Conservation (phyloP, 2,888 invertebrate genomes). For the Peribatodes rhomboidaria region DNA sequence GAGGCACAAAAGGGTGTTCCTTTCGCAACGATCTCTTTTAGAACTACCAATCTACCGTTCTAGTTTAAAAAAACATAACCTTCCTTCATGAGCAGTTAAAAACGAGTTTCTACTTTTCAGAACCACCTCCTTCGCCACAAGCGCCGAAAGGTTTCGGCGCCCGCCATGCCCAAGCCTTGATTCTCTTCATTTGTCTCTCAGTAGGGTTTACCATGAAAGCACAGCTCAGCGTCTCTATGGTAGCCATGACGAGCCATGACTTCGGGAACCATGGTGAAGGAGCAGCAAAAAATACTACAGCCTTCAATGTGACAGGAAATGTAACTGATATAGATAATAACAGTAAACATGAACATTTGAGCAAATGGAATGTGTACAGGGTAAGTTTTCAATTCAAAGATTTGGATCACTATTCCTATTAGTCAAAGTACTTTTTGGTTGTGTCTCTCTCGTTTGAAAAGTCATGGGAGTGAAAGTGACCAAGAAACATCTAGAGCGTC, state of each 20-base stretch:
- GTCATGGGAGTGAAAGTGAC: too few relatives aligned
- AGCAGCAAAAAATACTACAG: constrained; percentile 6
- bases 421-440: too few relatives aligned
- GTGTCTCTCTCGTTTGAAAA: too few relatives aligned
- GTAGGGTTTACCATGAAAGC: constrained; percentile 59
- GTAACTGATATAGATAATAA: background rate
- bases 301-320: background rate
- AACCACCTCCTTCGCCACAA: constrained; percentile 25
- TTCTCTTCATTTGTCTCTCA: constrained; percentile 65
- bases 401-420: too few relatives aligned
- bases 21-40: too few relatives aligned
- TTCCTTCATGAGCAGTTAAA: background rate
- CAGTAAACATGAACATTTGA: constrained; percentile 22
- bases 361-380: constrained; percentile 60
- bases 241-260: constrained; percentile 67
- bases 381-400: constrained; percentile 52
- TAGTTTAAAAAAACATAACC: too few relatives aligned
- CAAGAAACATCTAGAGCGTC: too few relatives aligned
- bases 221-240: constrained; percentile 69
- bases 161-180: constrained; percentile 63
- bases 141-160: constrained; percentile 63
- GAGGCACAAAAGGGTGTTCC: too few relatives aligned
- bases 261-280: constrained; percentile 12
- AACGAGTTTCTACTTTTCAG: constrained; percentile 42
- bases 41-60: too few relatives aligned